These are phyloP conservation scores for Pegoplata infirma DNA, from an alignment of 2,888 invertebrate species.

Conservation along the genomic window DNA sequence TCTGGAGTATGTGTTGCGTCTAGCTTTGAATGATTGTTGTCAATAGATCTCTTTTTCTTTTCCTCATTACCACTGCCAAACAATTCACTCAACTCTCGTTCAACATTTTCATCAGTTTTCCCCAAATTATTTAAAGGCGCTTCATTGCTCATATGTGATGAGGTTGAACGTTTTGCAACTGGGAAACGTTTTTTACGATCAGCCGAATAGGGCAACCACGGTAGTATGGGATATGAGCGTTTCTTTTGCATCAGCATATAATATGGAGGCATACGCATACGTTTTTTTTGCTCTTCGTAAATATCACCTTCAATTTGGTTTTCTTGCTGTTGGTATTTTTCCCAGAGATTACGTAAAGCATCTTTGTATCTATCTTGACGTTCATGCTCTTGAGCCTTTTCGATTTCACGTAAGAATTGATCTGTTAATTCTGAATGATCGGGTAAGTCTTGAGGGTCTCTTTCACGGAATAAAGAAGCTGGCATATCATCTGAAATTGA, in stretches of 20 bases:
- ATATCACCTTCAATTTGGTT: conserved; percentile 73
- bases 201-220: conserved; percentile 76
- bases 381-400: conserved; percentile 75
- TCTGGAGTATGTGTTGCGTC: conserved; percentile 64
- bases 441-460: conserved; percentile 63
- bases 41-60: conserved; percentile 80
- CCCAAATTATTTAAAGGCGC: conserved; percentile 70
- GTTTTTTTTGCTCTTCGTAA: conserved; percentile 74
- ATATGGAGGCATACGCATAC: conserved; percentile 73
- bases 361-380: conserved; percentile 75
- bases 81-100: conserved; percentile 84
- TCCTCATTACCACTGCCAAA: conserved; percentile 79
- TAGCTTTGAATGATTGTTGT: conserved; percentile 63
- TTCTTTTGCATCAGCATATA: conserved; percentile 76
- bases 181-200: conserved; percentile 82
- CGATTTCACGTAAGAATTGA: conserved; percentile 76
- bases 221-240: conserved; percentile 76
- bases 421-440: conserved; percentile 74
- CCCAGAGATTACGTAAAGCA: conserved; percentile 75
- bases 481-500: conserved; percentile 66
- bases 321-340: conserved; percentile 76
- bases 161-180: conserved; percentile 83
- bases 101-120: conserved; percentile 85
- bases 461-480: conserved; percentile 73
- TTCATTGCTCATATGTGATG: conserved; percentile 73